These are phyloP conservation scores for Etheostoma cragini DNA, from an alignment of 2,113 vertebrate species.

Conservation along the genomic window DNA sequence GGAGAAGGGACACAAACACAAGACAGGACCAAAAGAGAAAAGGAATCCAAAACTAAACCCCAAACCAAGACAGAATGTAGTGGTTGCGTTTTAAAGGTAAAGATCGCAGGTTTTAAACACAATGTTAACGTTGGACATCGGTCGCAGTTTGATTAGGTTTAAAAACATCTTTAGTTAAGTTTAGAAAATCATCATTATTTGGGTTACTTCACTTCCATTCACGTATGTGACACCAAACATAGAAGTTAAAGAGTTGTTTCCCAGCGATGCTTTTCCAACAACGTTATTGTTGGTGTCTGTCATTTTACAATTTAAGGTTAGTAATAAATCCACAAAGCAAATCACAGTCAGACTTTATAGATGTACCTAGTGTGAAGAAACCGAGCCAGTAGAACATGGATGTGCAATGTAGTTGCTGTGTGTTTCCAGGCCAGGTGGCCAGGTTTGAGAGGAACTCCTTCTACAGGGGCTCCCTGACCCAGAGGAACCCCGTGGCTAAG, in stretches of 20 bases:
- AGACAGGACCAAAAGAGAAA: too few species aligned
- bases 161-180: too few species aligned
- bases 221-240: too few species aligned
- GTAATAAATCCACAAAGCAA: not conserved
- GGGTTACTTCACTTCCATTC: too few species aligned
- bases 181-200: too few species aligned
- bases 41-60: too few species aligned
- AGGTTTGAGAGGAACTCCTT: constrained; percentile 82
- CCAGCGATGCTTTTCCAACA: not conserved
- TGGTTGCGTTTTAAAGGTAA: too few species aligned
- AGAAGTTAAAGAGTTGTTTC: not conserved
- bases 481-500: constrained; percentile 86
- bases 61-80: too few species aligned
- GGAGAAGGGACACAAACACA: too few species aligned
- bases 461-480: constrained; percentile 89
- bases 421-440: constrained; percentile 70
- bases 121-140: too few species aligned
- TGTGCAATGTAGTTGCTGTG: constrained; percentile 45
- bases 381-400: not conserved
- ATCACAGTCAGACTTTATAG: not conserved
- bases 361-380: not conserved
- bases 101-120: too few species aligned
- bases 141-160: too few species aligned
- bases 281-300: not conserved
- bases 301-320: constrained; percentile 1